Percentiles rank a stretch among this genome's conserved stretches.
These are phyloP conservation scores for Dicerorhinus sumatrensis DNA, from an alignment of 2,113 vertebrate genomes.

Conservation along the genomic window DNA sequence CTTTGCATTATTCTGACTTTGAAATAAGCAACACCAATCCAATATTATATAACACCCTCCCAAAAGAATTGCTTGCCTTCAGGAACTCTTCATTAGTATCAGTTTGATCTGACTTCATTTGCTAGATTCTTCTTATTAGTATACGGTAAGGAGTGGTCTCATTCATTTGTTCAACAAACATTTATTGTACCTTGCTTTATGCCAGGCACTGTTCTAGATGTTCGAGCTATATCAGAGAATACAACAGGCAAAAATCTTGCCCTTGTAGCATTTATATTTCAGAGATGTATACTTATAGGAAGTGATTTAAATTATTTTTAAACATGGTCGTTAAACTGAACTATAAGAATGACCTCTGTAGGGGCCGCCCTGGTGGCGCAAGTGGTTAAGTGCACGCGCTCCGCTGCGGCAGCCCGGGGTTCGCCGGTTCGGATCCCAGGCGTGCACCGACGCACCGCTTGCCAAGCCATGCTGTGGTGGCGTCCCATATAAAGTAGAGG, in stretches of 20 bases:
- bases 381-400: too few species aligned
- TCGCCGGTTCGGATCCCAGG: too few species aligned
- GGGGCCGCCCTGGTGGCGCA: too few species aligned
- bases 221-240: not conserved
- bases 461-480: too few species aligned
- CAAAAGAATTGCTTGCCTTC: not conserved
- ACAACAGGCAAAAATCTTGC: not conserved
- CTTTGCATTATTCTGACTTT: not conserved
- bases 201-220: not conserved
- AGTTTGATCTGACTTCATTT: not conserved
- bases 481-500: too few species aligned
- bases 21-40: not conserved
- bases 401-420: too few species aligned
- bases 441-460: too few species aligned
- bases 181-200: not conserved
- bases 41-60: not conserved
- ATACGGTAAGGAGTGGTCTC: not conserved
- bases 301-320: not conserved
- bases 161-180: not conserved
- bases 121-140: not conserved
- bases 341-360: too few species aligned
- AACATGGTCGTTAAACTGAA: not conserved
- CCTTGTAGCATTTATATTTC: not conserved
- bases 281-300: not conserved
- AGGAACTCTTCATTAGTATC: not conserved